A percentile compares a stretch with the other conserved stretches of the same genome.
phyloP scores from a whole-genome alignment of 2,888 invertebrate species.

The Caenorhabditis wallacei region DNA sequence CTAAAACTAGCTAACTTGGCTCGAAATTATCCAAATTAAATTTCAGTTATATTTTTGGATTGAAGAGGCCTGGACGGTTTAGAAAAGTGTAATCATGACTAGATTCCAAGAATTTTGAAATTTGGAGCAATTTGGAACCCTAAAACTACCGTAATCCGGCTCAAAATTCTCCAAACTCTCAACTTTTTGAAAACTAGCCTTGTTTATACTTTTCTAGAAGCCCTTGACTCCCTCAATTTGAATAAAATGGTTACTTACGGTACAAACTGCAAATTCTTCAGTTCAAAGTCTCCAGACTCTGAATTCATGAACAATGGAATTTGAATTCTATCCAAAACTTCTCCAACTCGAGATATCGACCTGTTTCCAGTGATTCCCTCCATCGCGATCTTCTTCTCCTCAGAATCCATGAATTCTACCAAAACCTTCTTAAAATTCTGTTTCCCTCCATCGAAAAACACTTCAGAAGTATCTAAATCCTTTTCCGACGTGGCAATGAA shows the following conservation, averaged over 20 bases:
- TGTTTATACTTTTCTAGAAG: background rate
- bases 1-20: no score
- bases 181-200: background rate
- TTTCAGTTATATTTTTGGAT: no score
- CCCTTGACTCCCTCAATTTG: background rate
- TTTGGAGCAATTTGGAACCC: background rate
- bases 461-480: slow-evolving; percentile 32
- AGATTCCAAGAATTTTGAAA: background rate
- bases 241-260: slow-evolving; percentile 35
- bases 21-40: no score
- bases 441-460: slow-evolving; percentile 49
- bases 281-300: background rate
- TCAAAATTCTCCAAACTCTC: background rate
- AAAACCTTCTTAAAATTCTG: slow-evolving; percentile 48
- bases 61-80: no score
- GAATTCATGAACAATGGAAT: slow-evolving; percentile 34
- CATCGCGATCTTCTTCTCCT: background rate
- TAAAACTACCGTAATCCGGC: background rate
- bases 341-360: slow-evolving; percentile 46
- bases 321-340: slow-evolving; percentile 34
- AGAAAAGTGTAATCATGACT: background rate
- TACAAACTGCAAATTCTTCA: slow-evolving; percentile 44
- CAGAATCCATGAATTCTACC: slow-evolving; percentile 26
- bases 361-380: slow-evolving; percentile 24
- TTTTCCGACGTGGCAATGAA: slow-evolving; percentile 40